These are phyloP conservation scores for Anthopleura xanthogrammica DNA, from an alignment of 92 coral and sea anemone species.

Conservation along the genomic window DNA sequence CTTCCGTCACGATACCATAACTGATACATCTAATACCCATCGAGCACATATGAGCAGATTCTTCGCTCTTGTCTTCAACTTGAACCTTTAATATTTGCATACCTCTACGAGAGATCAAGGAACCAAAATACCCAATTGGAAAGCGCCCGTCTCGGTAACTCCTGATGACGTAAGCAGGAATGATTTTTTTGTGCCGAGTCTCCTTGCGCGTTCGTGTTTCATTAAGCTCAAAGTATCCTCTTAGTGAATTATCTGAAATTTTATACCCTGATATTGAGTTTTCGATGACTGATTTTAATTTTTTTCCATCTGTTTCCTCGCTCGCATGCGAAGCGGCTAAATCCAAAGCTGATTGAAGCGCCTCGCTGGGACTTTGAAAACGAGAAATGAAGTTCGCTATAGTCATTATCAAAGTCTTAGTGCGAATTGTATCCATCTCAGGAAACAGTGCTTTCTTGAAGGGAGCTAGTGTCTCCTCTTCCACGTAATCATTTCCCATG, in stretches of 20 bases:
- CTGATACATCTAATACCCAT: slow-evolving; percentile 44
- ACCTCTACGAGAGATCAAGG: slow-evolving; percentile 24
- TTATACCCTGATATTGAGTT: slow-evolving; percentile 67
- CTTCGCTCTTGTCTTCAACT: slow-evolving; percentile 57
- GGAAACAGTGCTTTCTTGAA: slow-evolving; percentile 41
- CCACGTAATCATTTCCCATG: slow-evolving; percentile 83
- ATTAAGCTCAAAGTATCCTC: slow-evolving; percentile 46
- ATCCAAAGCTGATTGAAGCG: slow-evolving; percentile 37
- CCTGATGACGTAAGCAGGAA: slow-evolving; percentile 59
- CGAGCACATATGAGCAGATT: slow-evolving; percentile 64
- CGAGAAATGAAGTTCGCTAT: slow-evolving; percentile 54
- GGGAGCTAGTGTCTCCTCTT: slow-evolving; percentile 35
- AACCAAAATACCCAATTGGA: slow-evolving; percentile 41
- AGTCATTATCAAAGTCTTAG: slow-evolving; percentile 21
- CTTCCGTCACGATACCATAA: slow-evolving; percentile 45
- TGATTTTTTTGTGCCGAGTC: slow-evolving; percentile 25
- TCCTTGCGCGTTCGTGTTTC: slow-evolving; percentile 28
- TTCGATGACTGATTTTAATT: slow-evolving; percentile 38
- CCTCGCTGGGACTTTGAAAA: slow-evolving; percentile 39
- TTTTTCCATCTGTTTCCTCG: no score
- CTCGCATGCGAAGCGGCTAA: background rate
- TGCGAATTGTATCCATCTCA: background rate
- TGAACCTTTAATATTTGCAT: slow-evolving; percentile 53
- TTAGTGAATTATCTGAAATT: slow-evolving; percentile 39
- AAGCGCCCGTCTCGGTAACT: slow-evolving; percentile 60